A percentile compares a stretch with the other conserved stretches of the same genome.
These are phyloP conservation scores for Microcebus ravelobensis DNA, from an alignment of 2,113 vertebrate genomes.

Conservation along the genomic window DNA sequence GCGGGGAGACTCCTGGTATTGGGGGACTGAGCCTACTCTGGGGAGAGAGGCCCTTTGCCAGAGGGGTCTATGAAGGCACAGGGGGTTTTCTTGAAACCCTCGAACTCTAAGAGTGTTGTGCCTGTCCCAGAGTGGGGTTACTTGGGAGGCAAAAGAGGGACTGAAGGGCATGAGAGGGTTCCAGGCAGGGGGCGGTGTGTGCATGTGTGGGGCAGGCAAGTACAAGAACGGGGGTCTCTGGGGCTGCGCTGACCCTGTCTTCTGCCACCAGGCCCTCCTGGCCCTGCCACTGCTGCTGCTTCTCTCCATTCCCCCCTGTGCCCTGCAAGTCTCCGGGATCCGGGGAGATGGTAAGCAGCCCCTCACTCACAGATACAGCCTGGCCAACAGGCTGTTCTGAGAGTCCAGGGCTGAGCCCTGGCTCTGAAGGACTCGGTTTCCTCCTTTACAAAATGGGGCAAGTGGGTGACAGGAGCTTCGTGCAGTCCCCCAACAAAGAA, in stretches of 20 bases:
- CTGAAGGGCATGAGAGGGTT: background rate
- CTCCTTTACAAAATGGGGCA: background rate
- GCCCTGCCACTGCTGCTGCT: slow-evolving; percentile 65
- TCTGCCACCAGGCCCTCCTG: slow-evolving; percentile 54
- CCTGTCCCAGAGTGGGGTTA: background rate
- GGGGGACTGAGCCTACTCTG: background rate
- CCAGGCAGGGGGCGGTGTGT: background rate
- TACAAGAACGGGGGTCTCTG: background rate
- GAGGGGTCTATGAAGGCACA: background rate
- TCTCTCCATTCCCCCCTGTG: background rate
- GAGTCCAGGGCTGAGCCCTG: background rate
- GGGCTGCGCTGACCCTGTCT: background rate
- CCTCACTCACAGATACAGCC: background rate
- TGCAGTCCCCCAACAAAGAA: background rate
- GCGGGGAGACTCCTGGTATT: background rate
- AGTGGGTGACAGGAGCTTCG: background rate
- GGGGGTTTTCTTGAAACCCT: background rate
- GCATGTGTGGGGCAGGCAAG: no score
- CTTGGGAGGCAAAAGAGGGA: background rate
- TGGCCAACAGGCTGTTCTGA: background rate
- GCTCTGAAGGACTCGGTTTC: background rate
- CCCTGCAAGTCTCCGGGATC: slow-evolving; percentile 64
- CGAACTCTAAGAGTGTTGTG: background rate
- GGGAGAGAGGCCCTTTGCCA: background rate
- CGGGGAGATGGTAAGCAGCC: slow-evolving; percentile 75